Conservation (phyloP, 2,797 vertebrate species). For the Moxostoma hubbsi region DNA sequence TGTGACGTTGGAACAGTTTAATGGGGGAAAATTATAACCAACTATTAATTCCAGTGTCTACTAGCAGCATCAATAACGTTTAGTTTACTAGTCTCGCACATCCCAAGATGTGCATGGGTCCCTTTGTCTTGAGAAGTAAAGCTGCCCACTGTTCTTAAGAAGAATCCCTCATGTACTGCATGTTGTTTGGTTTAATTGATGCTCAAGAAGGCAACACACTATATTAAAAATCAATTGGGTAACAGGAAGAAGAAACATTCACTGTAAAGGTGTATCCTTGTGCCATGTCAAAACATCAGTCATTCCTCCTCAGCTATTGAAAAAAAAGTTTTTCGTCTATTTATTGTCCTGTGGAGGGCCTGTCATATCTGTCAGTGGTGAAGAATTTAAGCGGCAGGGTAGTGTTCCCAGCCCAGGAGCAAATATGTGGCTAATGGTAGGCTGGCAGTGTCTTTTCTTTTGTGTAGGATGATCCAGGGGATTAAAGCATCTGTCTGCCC, state of each 20-base stretch:
- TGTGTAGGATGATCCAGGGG: conserved; percentile 72
- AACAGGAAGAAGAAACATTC: conserved; percentile 21
- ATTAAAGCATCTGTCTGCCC: conserved; percentile 80
- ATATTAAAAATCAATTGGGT: neutral
- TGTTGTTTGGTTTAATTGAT: no score
- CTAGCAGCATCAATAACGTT: no score
- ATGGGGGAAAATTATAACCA: no score
- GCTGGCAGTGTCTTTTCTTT: conserved; percentile 68
- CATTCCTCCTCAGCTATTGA: conserved; percentile 34
- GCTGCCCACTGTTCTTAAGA: no score
- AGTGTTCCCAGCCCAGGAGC: conserved; percentile 44
- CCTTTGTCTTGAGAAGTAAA: no score
- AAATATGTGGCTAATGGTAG: conserved; percentile 74
- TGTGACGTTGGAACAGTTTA: no score
- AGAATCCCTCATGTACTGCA: no score
- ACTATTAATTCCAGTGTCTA: no score
- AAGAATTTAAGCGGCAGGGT: conserved; percentile 45
- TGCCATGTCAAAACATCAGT: conserved; percentile 56
- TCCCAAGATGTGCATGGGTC: no score
- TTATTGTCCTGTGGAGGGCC: conserved; percentile 38
- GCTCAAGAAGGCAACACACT: no score
- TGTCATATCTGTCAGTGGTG: conserved; percentile 52
- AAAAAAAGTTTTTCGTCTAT: conserved; percentile 35
- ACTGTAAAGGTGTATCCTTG: conserved; percentile 46
- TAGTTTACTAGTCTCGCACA: no score